Base-by-base conservation (phyloP, 2,797 vertebrate genomes). In the Xiphophorus birchmanni region DNA sequence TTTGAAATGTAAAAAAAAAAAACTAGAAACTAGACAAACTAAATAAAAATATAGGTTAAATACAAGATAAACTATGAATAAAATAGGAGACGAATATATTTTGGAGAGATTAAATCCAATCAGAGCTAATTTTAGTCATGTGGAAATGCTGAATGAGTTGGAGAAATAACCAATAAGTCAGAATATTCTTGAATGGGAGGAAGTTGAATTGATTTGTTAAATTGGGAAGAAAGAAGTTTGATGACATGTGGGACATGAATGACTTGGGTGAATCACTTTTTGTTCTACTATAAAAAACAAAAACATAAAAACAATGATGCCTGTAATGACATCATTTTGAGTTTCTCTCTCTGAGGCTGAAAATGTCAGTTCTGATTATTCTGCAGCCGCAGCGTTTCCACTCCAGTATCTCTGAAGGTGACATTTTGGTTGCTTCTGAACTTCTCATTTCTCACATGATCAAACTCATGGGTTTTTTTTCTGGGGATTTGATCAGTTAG, bases 201-300 rank as follows among this genome's bases (percentile, higher is more conserved):
- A 71, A 44, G 67, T 71, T 71, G 40, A 23, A n/a, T 13, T 3
- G 5, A 8, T 71, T 45, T n/a, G 5, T 71, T n/a, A 45, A 13
- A n/a, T 15, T 8, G 12, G 26, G 69, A 47, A 72, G 26, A 17
- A 44, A 72, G 26, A 45, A 45, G 45, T 17, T 26, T 29, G 26
- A 47, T 45, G 26, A 72, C 23, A 71, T n/a, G 26, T 44, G 67
- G 10, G 40, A 44, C 75, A 80, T 10, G 1, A 29, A 72, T 84
- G 35, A 82, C 82, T 42, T 56, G 13, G 75, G 35, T 42, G 32
- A 87, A 82, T 56, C 1, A 3, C 37, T 78, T 50, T 65, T 12
- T 8, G 8, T 73, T 8, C 18, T 17, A 23, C 47, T 44, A 76
- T 47, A 3, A 4, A 32, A 32, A 60, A 32, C 26, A 75, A 50